Percentiles rank a stretch among this genome's conserved stretches.
These are phyloP conservation scores for Zaprionus camerounensis DNA, from an alignment of 1,140 invertebrate species.

Conservation along the genomic window DNA sequence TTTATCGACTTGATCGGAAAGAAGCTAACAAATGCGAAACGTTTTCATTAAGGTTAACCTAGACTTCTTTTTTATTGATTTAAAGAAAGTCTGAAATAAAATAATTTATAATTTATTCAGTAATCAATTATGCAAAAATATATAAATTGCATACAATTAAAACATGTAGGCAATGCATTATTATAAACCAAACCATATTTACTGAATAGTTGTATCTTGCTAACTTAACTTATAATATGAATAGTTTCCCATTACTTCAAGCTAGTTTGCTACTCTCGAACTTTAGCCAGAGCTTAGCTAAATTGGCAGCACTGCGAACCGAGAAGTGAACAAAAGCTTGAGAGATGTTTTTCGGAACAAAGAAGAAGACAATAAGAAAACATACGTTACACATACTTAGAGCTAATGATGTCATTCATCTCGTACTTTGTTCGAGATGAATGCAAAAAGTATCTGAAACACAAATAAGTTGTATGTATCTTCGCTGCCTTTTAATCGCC, in stretches of 20 bases:
- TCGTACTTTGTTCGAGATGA: slow-evolving; percentile 52
- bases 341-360: slow-evolving; percentile 42
- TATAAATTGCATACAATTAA: not conserved
- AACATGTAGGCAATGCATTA: not conserved
- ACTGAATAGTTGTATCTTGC: too few relatives aligned
- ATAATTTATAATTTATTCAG: not conserved
- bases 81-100: not conserved
- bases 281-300: not conserved
- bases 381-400: not conserved
- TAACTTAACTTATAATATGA: too few relatives aligned
- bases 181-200: not conserved
- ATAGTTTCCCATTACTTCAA: too few relatives aligned
- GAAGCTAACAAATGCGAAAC: not conserved
- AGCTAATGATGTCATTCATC: slow-evolving; percentile 75
- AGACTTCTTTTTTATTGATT: not conserved
- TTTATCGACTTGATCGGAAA: not conserved
- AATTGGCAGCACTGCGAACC: not conserved
- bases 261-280: not conserved
- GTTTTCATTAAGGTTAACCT: not conserved
- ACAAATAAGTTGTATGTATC: slow-evolving; percentile 21
- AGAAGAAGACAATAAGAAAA: slow-evolving; percentile 39
- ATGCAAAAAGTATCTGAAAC: slow-evolving; percentile 19
- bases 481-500: slow-evolving; percentile 4
- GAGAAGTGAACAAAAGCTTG: slow-evolving; percentile 32
- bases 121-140: not conserved